Base-by-base conservation (phyloP, 2,797 vertebrate species). In the Dipus sagitta region DNA sequence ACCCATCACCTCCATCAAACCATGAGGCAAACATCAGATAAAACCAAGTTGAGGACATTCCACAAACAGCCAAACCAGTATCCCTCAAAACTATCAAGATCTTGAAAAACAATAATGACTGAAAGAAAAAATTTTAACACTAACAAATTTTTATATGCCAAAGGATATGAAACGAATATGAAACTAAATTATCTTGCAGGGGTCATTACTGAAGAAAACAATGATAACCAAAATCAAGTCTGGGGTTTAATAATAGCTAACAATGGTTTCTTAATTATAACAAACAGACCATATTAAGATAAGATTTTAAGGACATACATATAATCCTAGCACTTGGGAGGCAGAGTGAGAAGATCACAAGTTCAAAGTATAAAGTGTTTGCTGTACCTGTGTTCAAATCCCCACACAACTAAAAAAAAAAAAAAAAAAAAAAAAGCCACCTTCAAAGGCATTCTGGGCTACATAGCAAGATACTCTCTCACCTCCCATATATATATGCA, bases 31-130 rank as follows among this genome's bases (percentile, higher is more conserved):
- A 65, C 6, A 60, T 15, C 7, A 77, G 4, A 64, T 64, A 68
- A 65, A 86, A 68, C 14, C 1, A 34, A 92, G 72, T 20, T 32
- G n/a, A 89, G 3, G 13, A 67, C 26, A 77, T 34, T 86, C 30
- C 68, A 64, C 60, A 86, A 92, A 95, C 54, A 54, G 80, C 23
- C 79, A 88, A 21, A 64, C 21, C 52, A 58, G 11, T 24, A 86
- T 15, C 3, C 21, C 65, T 82, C 72, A 79, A 79, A 78, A 82
- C 28, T 64, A 10, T 58, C 67, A 54, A 70, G 28, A 64, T 34
- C 15, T 17, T 62, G 9, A 94, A 70, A 93, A 78, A 80, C n/a
- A 47, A 87, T 34, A 47, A 47, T 9, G 8, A 47, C 47, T 10
- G 2, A 47, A 38, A 38, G 38, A 38, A 38, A 47, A 47, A 47